Percentiles rank a stretch among this genome's conserved stretches.
Conservation (phyloP, 1,140 invertebrate species). For the Eriocheir sinensis region DNA sequence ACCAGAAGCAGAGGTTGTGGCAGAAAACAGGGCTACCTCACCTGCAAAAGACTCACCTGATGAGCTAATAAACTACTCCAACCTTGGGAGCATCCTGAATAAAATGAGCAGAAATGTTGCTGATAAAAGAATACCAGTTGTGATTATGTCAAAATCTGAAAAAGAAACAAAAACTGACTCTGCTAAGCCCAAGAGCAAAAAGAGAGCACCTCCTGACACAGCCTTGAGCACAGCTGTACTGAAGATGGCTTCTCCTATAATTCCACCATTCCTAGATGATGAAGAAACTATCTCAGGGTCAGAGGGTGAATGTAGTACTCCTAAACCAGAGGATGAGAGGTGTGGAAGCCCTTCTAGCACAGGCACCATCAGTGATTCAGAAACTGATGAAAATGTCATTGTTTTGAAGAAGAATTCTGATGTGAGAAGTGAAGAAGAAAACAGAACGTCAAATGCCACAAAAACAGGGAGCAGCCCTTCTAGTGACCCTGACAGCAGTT, state of each 20-base stretch:
- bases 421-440: neutral
- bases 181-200: constrained; percentile 44
- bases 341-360: neutral
- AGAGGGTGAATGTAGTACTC: neutral
- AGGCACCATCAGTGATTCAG: neutral
- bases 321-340: neutral
- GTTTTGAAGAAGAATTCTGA: neutral
- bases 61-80: neutral
- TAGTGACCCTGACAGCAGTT: neutral
- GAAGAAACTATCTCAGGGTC: neutral
- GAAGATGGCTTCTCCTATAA: neutral
- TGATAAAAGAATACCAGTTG: constrained; percentile 51
- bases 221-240: neutral
- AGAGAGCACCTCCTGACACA: neutral
- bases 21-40: neutral
- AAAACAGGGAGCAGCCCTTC: neutral
- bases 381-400: neutral
- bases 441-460: neutral
- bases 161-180: neutral
- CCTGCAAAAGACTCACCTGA: neutral
- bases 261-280: neutral
- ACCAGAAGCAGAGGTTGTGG: neutral
- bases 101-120: constrained; percentile 40
- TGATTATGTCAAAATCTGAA: constrained; percentile 66
- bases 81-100: constrained; percentile 15